Base-by-base conservation (phyloP, 2,113 vertebrate species). In the Nanorana parkeri region DNA sequence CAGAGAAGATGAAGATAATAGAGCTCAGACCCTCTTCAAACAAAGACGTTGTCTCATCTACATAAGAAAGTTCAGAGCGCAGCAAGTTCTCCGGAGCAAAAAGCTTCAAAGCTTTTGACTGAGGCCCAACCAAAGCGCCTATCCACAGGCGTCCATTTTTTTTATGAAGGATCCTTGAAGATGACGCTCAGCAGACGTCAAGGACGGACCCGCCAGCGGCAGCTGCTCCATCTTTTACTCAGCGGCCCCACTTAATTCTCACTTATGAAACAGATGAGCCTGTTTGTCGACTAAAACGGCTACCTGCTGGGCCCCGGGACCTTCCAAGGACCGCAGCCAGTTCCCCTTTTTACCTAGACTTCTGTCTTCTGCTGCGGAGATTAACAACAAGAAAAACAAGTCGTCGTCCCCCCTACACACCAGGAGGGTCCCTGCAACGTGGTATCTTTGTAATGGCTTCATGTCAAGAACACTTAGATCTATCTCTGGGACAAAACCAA, bases 231-330 rank as follows among this genome's bases (percentile, higher is more conserved):
- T 86, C 87, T 75, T 78, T 87, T 89, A 88, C 88, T 89, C 75
- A 87, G 88, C 82, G 85, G 87, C 87, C 87, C 86, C 75, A 84
- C 88, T 89, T 90, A 89, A 91, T 92, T 89, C 89, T 84, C 78
- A 86, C 0, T 17, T 86, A 89, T 83, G 77, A 88, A 86, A 88
- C 87, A 91, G 90, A 89, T 90, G 88, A 84, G 87, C 86, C 88
- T 89, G 87, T 91, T 91, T 91, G 91, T 90, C 88, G 88, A 86
- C 88, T 88, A 85, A 89, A 89, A 90, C 89, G 87, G 84, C 84
- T 78, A 81, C 85, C 79, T 84, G 85, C 88, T 21, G 8, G 0
- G 85, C 88, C 84, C 86, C 84, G 87, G 85, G 83, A 85, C 84
- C 69, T 85, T 87, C 85, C 87, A 78, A 84, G 83, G 84, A 87